Conservation (phyloP, 1,140 invertebrate genomes). For the Eueides isabella region DNA sequence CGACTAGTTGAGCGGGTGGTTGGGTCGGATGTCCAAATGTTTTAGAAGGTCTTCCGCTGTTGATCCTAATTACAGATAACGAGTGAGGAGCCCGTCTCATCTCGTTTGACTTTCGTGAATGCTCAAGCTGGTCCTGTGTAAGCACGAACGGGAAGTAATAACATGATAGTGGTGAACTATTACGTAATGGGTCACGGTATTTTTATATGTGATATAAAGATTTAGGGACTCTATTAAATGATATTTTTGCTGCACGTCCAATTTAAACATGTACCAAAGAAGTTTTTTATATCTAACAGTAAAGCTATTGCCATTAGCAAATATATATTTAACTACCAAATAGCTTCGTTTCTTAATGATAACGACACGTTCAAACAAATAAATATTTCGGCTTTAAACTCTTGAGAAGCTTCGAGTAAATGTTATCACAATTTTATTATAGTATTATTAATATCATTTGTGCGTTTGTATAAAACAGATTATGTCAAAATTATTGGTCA, state of each 20-base stretch:
- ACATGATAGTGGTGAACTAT: constrained; percentile 20
- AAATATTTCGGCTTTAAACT: too few relatives aligned
- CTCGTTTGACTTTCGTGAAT: constrained; percentile 54
- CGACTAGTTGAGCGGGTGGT: constrained; percentile 2
- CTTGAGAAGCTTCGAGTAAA: too few relatives aligned
- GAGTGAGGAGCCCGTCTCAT: constrained; percentile 54
- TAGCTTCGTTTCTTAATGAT: too few relatives aligned
- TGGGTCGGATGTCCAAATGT: constrained; percentile 51
- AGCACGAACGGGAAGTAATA: constrained; percentile 12
- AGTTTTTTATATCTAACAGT: too few relatives aligned
- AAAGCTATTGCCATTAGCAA: too few relatives aligned
- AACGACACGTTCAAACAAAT: too few relatives aligned
- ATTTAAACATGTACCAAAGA: neutral
- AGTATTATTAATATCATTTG: too few relatives aligned
- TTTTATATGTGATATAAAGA: neutral
- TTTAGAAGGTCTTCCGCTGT: constrained; percentile 60
- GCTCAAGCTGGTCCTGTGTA: constrained; percentile 35
- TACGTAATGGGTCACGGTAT: neutral
- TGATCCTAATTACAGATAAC: constrained; percentile 77
- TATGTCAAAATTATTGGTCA: too few relatives aligned
- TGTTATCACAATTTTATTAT: too few relatives aligned
- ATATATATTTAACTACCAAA: too few relatives aligned
- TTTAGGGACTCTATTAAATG: neutral
- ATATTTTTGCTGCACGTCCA: neutral
- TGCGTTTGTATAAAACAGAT: too few relatives aligned